Percentiles rank a stretch among this genome's conserved stretches.
These are phyloP conservation scores for Pseudotriccus pelzelni DNA, from an alignment of 2,797 vertebrate species.

Conservation along the genomic window DNA sequence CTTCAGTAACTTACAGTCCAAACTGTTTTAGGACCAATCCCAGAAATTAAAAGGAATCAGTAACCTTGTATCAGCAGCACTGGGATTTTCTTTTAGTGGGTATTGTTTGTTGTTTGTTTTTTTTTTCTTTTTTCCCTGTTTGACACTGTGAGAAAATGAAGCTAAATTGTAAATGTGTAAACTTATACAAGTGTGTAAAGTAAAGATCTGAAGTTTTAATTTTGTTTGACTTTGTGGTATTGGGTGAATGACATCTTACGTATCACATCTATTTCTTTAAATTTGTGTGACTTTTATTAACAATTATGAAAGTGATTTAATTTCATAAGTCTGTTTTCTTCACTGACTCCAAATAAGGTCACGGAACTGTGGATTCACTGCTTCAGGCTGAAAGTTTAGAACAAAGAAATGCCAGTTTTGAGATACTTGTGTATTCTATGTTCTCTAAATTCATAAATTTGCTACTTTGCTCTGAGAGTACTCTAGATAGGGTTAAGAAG, in stretches of 20 bases:
- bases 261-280: neutral
- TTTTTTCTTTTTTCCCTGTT: fast-evolving
- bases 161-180: neutral
- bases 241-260: neutral
- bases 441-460: neutral
- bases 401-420: neutral
- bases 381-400: neutral
- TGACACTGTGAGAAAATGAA: neutral
- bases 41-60: neutral
- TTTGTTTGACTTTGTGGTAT: neutral
- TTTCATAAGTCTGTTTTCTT: neutral
- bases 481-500: neutral
- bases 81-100: neutral
- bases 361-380: neutral
- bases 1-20: neutral
- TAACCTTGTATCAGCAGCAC: neutral
- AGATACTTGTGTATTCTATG: neutral
- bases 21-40: neutral
- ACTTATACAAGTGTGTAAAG: neutral
- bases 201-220: neutral
- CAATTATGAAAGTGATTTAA: neutral
- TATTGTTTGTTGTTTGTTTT: neutral
- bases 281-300: neutral
- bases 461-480: neutral
- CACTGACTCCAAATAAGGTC: neutral